These are phyloP conservation scores for Zootermopsis nevadensis DNA, from an alignment of 2,888 invertebrate species.

Conservation along the genomic window DNA sequence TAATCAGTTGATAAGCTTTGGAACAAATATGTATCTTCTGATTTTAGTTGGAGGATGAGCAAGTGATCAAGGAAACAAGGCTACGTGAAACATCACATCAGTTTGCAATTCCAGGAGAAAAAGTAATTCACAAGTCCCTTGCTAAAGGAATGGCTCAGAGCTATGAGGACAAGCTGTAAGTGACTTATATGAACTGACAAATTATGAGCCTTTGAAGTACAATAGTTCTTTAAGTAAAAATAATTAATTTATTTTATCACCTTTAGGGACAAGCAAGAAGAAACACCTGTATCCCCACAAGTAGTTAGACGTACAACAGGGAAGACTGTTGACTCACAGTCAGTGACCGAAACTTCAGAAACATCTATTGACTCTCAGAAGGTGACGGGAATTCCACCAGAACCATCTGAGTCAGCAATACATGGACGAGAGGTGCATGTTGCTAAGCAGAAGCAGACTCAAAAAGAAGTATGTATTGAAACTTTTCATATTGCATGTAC, in stretches of 20 bases:
- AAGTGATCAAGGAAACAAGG: slow-evolving; percentile 83
- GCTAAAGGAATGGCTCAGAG: slow-evolving; percentile 90
- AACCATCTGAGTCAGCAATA: slow-evolving; percentile 85
- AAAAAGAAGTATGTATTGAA: slow-evolving; percentile 75
- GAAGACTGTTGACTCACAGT: not conserved
- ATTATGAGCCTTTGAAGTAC: no score
- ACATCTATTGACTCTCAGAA: slow-evolving; percentile 52
- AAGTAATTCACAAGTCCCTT: slow-evolving; percentile 77
- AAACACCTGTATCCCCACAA: not conserved
- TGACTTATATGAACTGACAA: slow-evolving; percentile 56
- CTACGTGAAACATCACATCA: slow-evolving; percentile 83
- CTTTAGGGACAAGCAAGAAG: slow-evolving; percentile 1
- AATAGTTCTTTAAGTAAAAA: no score
- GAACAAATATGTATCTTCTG: not conserved
- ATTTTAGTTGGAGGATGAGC: slow-evolving; percentile 79
- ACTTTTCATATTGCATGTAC: not conserved
- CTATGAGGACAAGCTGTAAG: slow-evolving; percentile 88
- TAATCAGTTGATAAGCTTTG: not conserved
- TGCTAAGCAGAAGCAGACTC: slow-evolving; percentile 88
- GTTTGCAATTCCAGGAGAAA: slow-evolving; percentile 87
- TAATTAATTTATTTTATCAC: no score
- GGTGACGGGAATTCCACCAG: slow-evolving; percentile 65
- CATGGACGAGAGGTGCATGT: slow-evolving; percentile 91
- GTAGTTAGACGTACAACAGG: not conserved
- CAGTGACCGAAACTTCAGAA: slow-evolving; percentile 45